Conservation (phyloP, 2,113 vertebrate species). For the Microcebus ravelobensis region DNA sequence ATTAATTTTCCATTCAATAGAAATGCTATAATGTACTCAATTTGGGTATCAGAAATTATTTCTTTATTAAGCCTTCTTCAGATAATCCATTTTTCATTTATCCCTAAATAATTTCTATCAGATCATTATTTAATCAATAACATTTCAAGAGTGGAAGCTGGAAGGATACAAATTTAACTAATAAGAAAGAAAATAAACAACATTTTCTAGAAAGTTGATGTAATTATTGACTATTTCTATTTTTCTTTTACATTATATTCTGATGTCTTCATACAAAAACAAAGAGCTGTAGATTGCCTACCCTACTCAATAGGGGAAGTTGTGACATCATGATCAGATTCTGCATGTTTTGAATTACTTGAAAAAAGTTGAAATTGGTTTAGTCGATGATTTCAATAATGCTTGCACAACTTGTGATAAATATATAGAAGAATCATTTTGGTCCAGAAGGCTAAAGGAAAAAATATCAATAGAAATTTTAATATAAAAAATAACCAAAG, state of each 20-base stretch:
- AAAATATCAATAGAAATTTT: not conserved
- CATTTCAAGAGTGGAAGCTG: not conserved
- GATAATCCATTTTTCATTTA: not conserved
- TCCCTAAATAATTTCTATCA: not conserved
- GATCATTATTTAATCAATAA: not conserved
- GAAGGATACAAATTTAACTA: not conserved
- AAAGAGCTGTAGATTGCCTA: not conserved
- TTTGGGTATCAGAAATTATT: not conserved
- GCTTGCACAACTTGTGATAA: not conserved
- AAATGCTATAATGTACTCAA: not conserved
- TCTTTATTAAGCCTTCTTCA: not conserved
- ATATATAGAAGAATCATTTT: not conserved
- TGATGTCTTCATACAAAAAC: not conserved
- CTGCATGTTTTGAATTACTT: not conserved
- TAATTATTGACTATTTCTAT: not conserved
- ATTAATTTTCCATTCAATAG: not conserved
- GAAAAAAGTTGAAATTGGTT: not conserved
- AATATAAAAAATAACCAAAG: not conserved
- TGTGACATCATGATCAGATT: not conserved
- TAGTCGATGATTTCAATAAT: not conserved
- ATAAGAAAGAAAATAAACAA: not conserved
- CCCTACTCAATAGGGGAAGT: not conserved
- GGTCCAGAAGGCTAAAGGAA: not conserved
- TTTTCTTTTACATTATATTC: not conserved
- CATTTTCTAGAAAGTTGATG: not conserved